phyloP scores from a whole-genome alignment of 2,113 vertebrate genomes.

The Labrus mixtus region DNA sequence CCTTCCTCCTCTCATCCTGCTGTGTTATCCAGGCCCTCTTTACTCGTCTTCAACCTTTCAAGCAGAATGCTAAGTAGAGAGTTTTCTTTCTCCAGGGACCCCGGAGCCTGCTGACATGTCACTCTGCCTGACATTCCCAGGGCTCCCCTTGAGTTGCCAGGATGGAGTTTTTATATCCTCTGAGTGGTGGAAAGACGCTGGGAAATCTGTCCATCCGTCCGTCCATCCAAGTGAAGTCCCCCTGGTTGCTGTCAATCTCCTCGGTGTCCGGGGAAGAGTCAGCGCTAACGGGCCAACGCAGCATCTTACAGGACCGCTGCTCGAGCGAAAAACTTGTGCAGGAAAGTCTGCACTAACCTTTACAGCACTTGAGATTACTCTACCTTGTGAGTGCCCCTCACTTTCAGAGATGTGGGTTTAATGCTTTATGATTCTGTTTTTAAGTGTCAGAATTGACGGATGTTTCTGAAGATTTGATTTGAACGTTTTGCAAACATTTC shows the following conservation, averaged over 20 bases:
- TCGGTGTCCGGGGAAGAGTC: conserved; percentile 46
- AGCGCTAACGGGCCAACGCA: conserved; percentile 38
- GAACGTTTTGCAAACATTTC: conserved; percentile 4
- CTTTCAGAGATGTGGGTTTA: not conserved
- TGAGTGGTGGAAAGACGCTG: conserved; percentile 43
- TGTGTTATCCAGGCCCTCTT: conserved; percentile 28
- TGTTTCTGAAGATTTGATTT: conserved; percentile 16
- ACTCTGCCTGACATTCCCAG: conserved; percentile 62
- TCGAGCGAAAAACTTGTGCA: conserved; percentile 46
- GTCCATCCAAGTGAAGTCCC: conserved; percentile 46
- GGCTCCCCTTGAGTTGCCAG: conserved; percentile 46
- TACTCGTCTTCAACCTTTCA: conserved; percentile 56
- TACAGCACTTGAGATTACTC: not conserved
- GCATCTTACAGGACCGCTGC: conserved; percentile 41
- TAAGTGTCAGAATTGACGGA: conserved; percentile 20
- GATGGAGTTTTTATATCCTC: conserved; percentile 66
- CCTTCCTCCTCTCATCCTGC: conserved; percentile 8
- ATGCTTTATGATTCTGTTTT: not conserved
- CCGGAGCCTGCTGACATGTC: conserved; percentile 62
- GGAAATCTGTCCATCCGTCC: conserved; percentile 61
- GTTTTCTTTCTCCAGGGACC: conserved; percentile 51
- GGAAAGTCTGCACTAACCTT: conserved; percentile 26
- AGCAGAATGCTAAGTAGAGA: conserved; percentile 74
- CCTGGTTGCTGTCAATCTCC: conserved; percentile 57
- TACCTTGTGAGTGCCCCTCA: not conserved